A percentile compares a stretch with the other conserved stretches of the same genome.
phyloP scores from a whole-genome alignment of 2,888 invertebrate species.

The Coronaproctus castanopsis region DNA sequence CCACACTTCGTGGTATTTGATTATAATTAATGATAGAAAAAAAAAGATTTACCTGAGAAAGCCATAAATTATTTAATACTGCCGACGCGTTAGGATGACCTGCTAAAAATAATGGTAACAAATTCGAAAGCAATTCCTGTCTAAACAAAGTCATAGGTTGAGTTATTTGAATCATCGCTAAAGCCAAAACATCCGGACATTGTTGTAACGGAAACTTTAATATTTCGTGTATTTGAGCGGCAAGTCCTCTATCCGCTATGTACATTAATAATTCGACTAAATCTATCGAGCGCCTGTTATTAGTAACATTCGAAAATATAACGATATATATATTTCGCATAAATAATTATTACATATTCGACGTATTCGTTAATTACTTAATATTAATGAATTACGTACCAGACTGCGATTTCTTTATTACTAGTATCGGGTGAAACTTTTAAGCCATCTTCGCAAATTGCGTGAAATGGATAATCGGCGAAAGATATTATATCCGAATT shows the following conservation, averaged over 20 bases:
- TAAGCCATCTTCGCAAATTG: constrained; percentile 66
- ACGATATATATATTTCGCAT: neutral
- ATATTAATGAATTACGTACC: constrained; percentile 31
- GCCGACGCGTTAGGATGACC: constrained; percentile 92
- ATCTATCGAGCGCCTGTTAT: constrained; percentile 54
- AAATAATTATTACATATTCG: neutral
- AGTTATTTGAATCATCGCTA: constrained; percentile 71
- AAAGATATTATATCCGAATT: constrained; percentile 86
- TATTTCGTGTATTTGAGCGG: constrained; percentile 61
- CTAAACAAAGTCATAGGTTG: constrained; percentile 56
- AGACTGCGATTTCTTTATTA: constrained; percentile 77
- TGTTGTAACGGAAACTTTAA: constrained; percentile 80
- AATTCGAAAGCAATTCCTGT: constrained; percentile 65
- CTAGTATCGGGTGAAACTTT: constrained; percentile 90
- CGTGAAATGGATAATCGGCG: constrained; percentile 71
- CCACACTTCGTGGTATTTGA: no score
- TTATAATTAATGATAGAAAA: no score
- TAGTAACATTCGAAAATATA: neutral
- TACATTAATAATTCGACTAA: constrained; percentile 70
- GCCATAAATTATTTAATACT: constrained; percentile 94
- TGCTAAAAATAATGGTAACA: constrained; percentile 82
- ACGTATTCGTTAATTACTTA: neutral
- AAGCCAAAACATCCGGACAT: constrained; percentile 81
- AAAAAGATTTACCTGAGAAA: constrained; percentile 34
- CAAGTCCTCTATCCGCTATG: constrained; percentile 71